Conservation (phyloP, 2,888 invertebrate species). For the Chelonus formosanus region DNA sequence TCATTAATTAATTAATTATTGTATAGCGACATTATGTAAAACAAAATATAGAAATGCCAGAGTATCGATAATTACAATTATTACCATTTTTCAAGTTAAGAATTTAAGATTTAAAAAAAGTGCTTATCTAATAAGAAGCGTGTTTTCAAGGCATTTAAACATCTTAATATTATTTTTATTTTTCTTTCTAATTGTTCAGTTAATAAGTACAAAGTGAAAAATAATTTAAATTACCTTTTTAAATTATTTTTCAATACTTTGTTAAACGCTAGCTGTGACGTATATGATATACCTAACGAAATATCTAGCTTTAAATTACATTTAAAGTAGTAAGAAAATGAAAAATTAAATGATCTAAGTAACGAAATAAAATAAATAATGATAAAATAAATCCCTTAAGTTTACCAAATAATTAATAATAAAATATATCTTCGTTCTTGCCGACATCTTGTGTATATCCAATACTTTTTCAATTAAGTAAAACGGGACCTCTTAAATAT, state of each 20-base stretch:
- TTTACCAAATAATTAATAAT: constrained; percentile 25
- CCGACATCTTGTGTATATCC: constrained; percentile 5
- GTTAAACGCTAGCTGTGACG: constrained; percentile 39
- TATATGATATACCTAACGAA: too few relatives aligned
- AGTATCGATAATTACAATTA: too few relatives aligned
- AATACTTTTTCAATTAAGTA: constrained; percentile 47
- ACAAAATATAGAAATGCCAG: constrained; percentile 13
- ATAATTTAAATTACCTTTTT: constrained; percentile 2
- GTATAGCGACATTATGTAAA: background rate
- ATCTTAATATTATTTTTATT: too few relatives aligned
- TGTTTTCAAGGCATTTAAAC: too few relatives aligned
- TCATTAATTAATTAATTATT: constrained; percentile 15
- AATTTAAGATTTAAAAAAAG: too few relatives aligned
- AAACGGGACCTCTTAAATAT: constrained; percentile 53
- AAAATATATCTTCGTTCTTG: constrained; percentile 33
- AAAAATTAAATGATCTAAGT: constrained; percentile 13
- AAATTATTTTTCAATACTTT: constrained; percentile 27
- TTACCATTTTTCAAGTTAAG: too few relatives aligned
- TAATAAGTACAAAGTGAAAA: constrained; percentile 3
- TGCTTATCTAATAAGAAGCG: too few relatives aligned
- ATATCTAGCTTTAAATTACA: background rate
- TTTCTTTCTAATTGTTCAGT: too few relatives aligned
- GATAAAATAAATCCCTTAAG: constrained; percentile 17
- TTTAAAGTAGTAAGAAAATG: constrained; percentile 11
- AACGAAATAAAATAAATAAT: constrained; percentile 5